phyloP scores from a whole-genome alignment of 1,140 invertebrate species.

The Coptotermes formosanus region DNA sequence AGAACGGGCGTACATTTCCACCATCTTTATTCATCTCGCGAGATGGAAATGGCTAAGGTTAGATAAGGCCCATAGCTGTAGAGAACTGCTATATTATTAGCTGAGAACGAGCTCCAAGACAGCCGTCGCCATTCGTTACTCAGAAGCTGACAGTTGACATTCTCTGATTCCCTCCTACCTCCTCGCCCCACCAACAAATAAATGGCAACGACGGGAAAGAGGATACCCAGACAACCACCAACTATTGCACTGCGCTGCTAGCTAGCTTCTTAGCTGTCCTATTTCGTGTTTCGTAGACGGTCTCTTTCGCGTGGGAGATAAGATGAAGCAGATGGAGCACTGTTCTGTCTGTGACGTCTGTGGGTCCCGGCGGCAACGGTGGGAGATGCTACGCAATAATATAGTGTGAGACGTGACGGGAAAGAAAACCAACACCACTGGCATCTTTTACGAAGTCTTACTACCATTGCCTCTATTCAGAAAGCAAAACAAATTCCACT shows the following conservation, averaged over 20 bases:
- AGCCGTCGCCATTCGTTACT: neutral
- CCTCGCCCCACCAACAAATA: neutral
- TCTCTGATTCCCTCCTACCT: neutral
- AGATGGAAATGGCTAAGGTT: neutral
- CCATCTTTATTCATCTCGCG: neutral
- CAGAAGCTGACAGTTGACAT: slow-evolving; percentile 10
- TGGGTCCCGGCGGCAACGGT: neutral
- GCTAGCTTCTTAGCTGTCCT: neutral
- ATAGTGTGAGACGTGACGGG: neutral
- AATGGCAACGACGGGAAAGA: neutral
- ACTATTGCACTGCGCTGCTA: neutral
- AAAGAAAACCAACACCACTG: neutral
- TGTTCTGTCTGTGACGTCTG: neutral
- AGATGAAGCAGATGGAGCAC: slow-evolving; percentile 5
- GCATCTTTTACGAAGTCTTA: neutral
- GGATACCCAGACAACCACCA: neutral
- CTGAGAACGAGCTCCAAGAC: neutral
- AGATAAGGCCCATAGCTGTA: neutral
- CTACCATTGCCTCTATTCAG: neutral
- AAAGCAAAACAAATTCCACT: neutral
- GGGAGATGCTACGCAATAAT: slow-evolving; percentile 12
- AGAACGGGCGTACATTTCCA: neutral
- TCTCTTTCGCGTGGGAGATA: slow-evolving; percentile 2
- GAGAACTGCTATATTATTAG: neutral
- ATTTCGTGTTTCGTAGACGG: neutral